Conservation (phyloP, 2,113 vertebrate genomes). For the Fukomys damarensis region DNA sequence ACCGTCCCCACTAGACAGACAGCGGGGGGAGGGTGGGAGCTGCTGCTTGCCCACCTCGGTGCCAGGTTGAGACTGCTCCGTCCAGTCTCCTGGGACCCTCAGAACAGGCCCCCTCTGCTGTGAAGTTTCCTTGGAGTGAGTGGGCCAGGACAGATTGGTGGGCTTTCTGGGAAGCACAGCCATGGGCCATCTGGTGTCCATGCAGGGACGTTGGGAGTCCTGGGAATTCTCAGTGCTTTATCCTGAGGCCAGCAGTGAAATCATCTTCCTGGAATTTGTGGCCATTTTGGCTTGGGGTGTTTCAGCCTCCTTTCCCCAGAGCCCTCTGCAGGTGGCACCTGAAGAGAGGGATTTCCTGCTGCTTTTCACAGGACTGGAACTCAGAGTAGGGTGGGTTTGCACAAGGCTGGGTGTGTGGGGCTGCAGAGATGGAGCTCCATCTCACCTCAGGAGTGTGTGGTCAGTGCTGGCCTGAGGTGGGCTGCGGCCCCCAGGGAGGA, state of each 20-base stretch:
- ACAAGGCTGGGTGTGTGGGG: too few species aligned
- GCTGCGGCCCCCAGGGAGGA: not conserved
- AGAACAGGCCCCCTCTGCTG: slow-evolving; percentile 75
- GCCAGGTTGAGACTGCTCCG: not conserved
- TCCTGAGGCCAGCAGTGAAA: slow-evolving; percentile 82
- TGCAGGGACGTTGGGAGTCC: slow-evolving; percentile 69
- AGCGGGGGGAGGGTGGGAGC: not conserved
- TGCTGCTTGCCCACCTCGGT: not conserved
- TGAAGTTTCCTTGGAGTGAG: slow-evolving; percentile 76
- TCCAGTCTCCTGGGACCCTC: not conserved
- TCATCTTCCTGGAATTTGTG: slow-evolving; percentile 88
- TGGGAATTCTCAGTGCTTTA: slow-evolving; percentile 80
- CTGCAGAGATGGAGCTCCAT: too few species aligned
- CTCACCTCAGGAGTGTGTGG: too few species aligned
- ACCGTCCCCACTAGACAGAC: rapidly evolving
- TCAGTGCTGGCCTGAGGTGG: not conserved
- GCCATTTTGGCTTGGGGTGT: slow-evolving; percentile 73
- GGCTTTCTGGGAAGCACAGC: slow-evolving; percentile 85
- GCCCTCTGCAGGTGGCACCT: not conserved
- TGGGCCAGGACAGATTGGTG: slow-evolving; percentile 66
- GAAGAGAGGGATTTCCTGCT: not conserved
- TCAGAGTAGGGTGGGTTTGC: not conserved
- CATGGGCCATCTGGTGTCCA: slow-evolving; percentile 75
- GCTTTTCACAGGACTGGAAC: not conserved
- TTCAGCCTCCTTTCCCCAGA: not conserved